A percentile compares a stretch with the other conserved stretches of the same genome.
phyloP scores from a whole-genome alignment of 2,797 vertebrate species.

The Xerus rutilus region DNA sequence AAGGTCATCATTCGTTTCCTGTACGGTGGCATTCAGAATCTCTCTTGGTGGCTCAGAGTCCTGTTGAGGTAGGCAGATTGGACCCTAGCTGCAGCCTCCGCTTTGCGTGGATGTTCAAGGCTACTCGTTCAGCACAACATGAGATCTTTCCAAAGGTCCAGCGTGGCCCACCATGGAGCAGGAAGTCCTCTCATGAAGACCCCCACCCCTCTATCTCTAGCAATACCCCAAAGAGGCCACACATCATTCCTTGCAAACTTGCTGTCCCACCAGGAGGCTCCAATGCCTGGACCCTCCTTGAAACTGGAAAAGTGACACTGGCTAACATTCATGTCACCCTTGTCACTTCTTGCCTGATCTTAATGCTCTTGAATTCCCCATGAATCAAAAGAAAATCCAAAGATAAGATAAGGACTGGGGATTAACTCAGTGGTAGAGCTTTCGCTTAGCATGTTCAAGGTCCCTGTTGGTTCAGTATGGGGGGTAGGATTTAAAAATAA shows the following conservation, averaged over 20 bases:
- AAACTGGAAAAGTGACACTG: not conserved
- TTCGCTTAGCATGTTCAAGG: not conserved
- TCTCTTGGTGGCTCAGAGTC: not conserved
- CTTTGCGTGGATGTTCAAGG: not conserved
- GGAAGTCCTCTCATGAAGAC: not conserved
- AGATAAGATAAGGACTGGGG: not conserved
- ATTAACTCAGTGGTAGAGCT: not conserved
- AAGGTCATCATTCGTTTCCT: not conserved
- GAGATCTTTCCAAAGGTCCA: not conserved
- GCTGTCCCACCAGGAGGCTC: not conserved
- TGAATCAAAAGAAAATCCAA: not conserved
- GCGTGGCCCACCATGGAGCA: not conserved
- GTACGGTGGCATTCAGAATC: not conserved
- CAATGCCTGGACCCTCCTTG: not conserved
- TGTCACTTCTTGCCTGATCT: not conserved
- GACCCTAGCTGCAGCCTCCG: not conserved
- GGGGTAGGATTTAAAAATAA: not conserved
- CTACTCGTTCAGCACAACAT: not conserved
- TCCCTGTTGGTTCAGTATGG: not conserved
- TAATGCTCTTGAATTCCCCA: not conserved
- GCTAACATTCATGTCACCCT: not conserved
- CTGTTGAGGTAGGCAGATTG: not conserved
- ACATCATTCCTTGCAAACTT: not conserved
- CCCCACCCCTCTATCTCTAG: not conserved
- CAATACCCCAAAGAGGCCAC: not conserved